Base-by-base conservation (phyloP, 2,888 invertebrate genomes). In the Stenolophus ochropezus region DNA sequence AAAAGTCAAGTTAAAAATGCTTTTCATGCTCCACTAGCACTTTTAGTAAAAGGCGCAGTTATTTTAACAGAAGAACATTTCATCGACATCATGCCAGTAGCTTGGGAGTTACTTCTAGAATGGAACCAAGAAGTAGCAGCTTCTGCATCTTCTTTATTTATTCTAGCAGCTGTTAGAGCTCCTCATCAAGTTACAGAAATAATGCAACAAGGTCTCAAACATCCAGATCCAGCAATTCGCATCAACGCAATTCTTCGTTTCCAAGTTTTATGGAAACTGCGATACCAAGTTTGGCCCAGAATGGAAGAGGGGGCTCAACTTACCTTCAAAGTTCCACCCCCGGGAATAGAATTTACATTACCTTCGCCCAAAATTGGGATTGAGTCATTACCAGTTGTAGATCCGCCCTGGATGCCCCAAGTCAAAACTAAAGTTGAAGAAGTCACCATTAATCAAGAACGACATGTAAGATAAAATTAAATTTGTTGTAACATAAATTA, bases 301-400 rank as follows among this genome's bases (percentile, higher is more conserved):
- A 98, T 99, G 98, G 99, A 99, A 89, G 99, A 99, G 87, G 96
- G 96, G 4, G 99, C 99, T 0, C 97, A 98, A 82, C 90, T 96
- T 82, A 94, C 96, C 0, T 99, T 99, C 89, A 99, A 99, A 91
- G 98, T 99, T 1, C 98, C 99, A 0, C 99, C 99, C 0, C 99
- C 99, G 0, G 97, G 98, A 18, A 99, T 99, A 83, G 99, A 99
- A 88, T 99, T 99, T 88, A 99, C 99, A 0, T 90, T 99, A 73
- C 99, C 99, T 0, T 99, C 99, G 0, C 99, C 99, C 0, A 98
- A 99, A 88, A 98, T 99, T 84, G 99, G 99, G 1, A 96, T 98
- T 51, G 98, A 97, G 89, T 96, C 96, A 27, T 90, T 97, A 82
- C 96, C 97, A 0, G 97, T 98, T 0, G 97, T 98, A 0, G 99